Base-by-base conservation (phyloP, 1,140 invertebrate genomes). In the Dysdera silvatica region DNA sequence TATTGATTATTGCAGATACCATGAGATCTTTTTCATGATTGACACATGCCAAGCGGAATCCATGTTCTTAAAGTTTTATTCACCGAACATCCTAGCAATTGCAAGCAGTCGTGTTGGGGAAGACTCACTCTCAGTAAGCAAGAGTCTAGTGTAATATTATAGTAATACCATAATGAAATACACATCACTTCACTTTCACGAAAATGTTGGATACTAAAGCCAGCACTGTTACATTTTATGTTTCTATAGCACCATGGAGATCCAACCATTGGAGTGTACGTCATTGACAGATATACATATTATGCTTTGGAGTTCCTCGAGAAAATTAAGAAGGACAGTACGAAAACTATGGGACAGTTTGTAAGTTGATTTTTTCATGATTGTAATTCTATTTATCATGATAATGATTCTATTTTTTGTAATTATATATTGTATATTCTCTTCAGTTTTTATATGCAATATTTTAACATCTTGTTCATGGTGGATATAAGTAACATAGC, bases 21-120 rank as follows among this genome's bases (percentile, higher is more conserved):
- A 98, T 80, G 95, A 99, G 79, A 86, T 99, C 67, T 89, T 99
- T 67, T 95, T 98, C 71, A 96, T 99, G 80, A 92, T 98, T 66
- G 97, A 99, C 75, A 99, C 96, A 28, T 99, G 97, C 72, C 96
- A 99, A 80, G 95, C 95, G 23, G 94, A 95, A 56, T 98, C 95
- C 0, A 95, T 99, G 87, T 98, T 95, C 77, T 87, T 95, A 72
- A 90, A 90, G 70, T 94, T 99, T 75, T 97, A 96, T 75, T 98
- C 95, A 12, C 96, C 96, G 16, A 98, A 99, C 78, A 95, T 99
- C 69, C 77, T 99, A 57, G 92, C 93, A 32, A 90, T 98, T 28
- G 95, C 92, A 24, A 97, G 93, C 69, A 98, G 94, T 81, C 81
- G 95, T 69, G 92, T 98, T 32, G 95, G 95, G 16, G 95, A 99